Conservation (phyloP, 2,888 invertebrate genomes). For the Sericinus montela region DNA sequence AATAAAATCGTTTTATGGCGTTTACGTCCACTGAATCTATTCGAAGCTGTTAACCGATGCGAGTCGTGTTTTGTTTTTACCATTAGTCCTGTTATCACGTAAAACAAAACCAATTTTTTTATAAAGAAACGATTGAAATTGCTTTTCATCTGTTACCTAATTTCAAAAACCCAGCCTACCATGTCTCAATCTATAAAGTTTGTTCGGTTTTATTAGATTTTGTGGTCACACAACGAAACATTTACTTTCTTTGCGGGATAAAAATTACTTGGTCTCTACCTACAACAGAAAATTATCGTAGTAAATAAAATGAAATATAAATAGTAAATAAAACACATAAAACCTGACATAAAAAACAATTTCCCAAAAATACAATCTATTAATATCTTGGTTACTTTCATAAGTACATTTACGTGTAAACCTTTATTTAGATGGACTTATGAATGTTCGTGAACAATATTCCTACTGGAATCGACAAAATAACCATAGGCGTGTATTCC, state of each 20-base stretch:
- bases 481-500: too few species aligned
- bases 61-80: constrained; percentile 20
- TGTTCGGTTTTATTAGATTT: constrained; percentile 3
- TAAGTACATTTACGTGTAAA: too few species aligned
- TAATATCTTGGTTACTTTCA: too few species aligned
- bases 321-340: too few species aligned
- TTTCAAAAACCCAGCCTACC: too few species aligned
- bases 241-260: constrained; percentile 7
- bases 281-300: background rate
- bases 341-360: too few species aligned
- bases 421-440: too few species aligned
- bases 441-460: too few species aligned
- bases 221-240: constrained; percentile 11
- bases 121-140: too few species aligned
- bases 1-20: constrained; percentile 38
- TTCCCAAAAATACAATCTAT: too few species aligned
- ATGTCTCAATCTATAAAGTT: background rate
- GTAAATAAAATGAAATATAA: constrained; percentile 1
- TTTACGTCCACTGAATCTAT: constrained; percentile 39
- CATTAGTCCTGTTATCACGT: background rate
- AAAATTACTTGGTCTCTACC: background rate
- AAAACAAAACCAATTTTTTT: background rate
- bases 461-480: too few species aligned
- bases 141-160: too few species aligned
- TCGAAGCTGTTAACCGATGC: constrained; percentile 50